Evolutionary conservation across 2,113 vertebrate genomes (phyloP), one percentile per base, ranked within the genome.

Genomic region (Ranitomeya imitator): DNA sequence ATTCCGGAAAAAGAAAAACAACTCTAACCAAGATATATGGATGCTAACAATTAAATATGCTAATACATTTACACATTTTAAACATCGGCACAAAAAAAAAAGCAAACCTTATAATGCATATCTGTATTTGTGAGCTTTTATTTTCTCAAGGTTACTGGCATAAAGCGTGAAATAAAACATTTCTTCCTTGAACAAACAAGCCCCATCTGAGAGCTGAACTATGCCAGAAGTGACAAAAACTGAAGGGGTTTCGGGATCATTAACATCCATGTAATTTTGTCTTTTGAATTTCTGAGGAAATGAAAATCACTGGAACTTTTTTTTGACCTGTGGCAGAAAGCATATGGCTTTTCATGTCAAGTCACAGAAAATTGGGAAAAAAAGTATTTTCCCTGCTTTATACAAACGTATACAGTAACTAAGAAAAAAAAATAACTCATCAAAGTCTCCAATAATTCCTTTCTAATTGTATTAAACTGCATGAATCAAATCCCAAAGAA

Each of bases 221-320:
- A 73, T 85, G 67, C 65, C 83, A 71, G 57, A 85, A 26, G 67
- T 74, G 67, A 85, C 67, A 85, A 86, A 31, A 63, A 86, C 10
- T 51, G 21, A 61, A 86, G 55, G 10, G 10, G 61, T 63, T 86
- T 63, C 71, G 18, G 73, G 23, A 51, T 45, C 55, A 63, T 86
- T 86, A 86, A 52, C 73, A 61, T 26, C 67, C 55, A 77, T n/a
- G 54, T 57, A 85, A 73, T 85, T 74, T 37, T 12, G 55, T 51
- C 55, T 71, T 65, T 71, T 16, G 55, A 31, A 54, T 74, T 74
- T 73, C 61, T 84, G 21, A 69, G 59, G 51, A 80, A 74, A 69
- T 74, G 51, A 80, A 74, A 76, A 63, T 61, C 37, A 31, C 84
- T 45, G 71, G 55, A 61, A 45, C 59, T 86, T 69, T 71, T 71